Evolutionary conservation across 2,888 invertebrate species (phyloP).

Genomic region (Parasteatoda lunata): DNA sequence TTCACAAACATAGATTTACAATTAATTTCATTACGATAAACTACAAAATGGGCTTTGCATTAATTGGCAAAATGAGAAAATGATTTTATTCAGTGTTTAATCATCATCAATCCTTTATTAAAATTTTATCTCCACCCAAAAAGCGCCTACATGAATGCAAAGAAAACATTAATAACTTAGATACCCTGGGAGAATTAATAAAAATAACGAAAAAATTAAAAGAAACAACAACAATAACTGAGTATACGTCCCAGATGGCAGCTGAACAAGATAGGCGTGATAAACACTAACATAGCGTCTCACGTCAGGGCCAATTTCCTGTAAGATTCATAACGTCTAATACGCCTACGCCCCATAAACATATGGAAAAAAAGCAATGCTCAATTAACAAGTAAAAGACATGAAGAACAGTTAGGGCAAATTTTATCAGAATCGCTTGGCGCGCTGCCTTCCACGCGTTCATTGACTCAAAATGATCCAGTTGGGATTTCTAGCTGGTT

Average conservation of each 20-base stretch:
- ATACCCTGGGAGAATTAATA: background rate
- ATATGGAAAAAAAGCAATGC: background rate
- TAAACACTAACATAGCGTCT: constrained; percentile 2
- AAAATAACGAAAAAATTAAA: background rate
- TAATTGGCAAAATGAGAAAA: no score
- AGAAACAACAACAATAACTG: background rate
- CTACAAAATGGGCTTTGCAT: no score
- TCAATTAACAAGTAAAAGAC: background rate
- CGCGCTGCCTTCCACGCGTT: background rate
- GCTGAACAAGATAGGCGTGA: background rate
- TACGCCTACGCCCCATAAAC: constrained; percentile 1
- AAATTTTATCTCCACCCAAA: background rate
- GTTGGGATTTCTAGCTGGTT: background rate
- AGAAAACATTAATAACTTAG: background rate
- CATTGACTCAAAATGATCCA: background rate
- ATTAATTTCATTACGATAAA: no score
- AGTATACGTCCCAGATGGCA: background rate
- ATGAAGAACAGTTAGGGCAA: background rate
- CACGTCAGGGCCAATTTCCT: background rate
- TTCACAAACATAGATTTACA: no score
- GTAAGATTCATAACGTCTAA: background rate
- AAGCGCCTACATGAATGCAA: background rate
- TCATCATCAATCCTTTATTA: background rate
- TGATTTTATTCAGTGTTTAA: no score
- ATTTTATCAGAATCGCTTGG: background rate